Conservation (phyloP, 2,888 invertebrate species). For the Lycaena phlaeas region DNA sequence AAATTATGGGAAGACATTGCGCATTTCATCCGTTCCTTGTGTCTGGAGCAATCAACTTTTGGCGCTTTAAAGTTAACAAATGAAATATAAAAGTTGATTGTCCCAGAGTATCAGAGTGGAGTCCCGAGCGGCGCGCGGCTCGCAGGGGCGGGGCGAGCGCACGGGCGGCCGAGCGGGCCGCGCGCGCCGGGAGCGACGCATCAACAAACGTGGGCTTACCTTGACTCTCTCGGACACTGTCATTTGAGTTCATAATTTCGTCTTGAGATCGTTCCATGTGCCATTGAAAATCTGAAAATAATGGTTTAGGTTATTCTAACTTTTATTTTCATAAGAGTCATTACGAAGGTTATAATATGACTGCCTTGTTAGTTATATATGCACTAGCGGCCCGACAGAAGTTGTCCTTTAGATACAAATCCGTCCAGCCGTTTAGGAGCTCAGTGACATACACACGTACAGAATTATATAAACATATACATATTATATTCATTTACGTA, state of each 20-base stretch:
- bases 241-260: conserved; percentile 89
- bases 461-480: no score
- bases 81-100: conserved; percentile 38
- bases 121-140: conserved; percentile 35
- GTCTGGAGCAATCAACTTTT: conserved; percentile 56
- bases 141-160: no score
- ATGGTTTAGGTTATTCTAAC: no score
- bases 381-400: no score
- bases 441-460: no score
- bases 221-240: conserved; percentile 91
- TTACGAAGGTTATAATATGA: no score
- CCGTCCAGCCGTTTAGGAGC: no score
- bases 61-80: conserved; percentile 3
- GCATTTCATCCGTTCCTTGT: conserved; percentile 74
- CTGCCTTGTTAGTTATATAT: no score
- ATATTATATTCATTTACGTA: no score
- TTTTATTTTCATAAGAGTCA: no score
- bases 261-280: conserved; percentile 89
- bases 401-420: no score
- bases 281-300: conserved; percentile 86
- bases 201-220: conserved; percentile 75
- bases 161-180: conserved; percentile 11
- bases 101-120: conserved; percentile 49
- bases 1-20: conserved; percentile 74
- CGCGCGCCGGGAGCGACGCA: conserved; percentile 9